Evolutionary conservation across 1,140 invertebrate genomes (phyloP).

Genomic region (Drosophila nigromelanica): DNA sequence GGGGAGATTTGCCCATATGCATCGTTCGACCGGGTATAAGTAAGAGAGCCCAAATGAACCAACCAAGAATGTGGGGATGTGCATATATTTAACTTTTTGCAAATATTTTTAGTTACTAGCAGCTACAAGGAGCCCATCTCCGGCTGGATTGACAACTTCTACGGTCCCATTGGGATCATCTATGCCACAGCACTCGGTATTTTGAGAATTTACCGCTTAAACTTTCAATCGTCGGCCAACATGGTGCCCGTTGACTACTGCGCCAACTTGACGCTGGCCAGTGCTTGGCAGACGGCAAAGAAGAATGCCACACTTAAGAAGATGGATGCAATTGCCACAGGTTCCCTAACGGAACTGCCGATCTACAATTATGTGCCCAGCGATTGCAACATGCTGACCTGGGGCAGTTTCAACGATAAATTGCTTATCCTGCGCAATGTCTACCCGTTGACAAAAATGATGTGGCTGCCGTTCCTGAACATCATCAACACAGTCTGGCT

Average conservation of each 20-base stretch:
- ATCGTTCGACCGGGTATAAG: conserved; percentile 90
- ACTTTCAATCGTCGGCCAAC: conserved; percentile 87
- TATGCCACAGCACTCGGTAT: conserved; percentile 89
- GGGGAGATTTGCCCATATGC: conserved; percentile 88
- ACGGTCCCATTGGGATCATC: conserved; percentile 92
- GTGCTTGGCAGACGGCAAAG: conserved; percentile 85
- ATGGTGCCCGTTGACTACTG: conserved; percentile 93
- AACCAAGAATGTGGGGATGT: neutral
- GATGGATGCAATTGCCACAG: neutral
- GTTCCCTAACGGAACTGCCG: conserved; percentile 44
- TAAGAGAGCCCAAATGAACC: conserved; percentile 77
- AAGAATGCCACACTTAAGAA: neutral
- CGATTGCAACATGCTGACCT: conserved; percentile 87
- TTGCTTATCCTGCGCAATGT: conserved; percentile 59
- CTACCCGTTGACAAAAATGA: conserved; percentile 77
- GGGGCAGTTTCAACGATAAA: conserved; percentile 85
- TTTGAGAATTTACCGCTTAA: conserved; percentile 86
- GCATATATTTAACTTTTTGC: neutral
- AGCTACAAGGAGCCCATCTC: conserved; percentile 89
- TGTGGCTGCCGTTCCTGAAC: conserved; percentile 85
- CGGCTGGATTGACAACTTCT: conserved; percentile 96
- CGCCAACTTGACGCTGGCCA: conserved; percentile 90
- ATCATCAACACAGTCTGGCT: conserved; percentile 79
- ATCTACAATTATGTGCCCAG: conserved; percentile 90
- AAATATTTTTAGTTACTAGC: conserved; percentile 88